Percentiles rank a stretch among this genome's conserved stretches.
Conservation (phyloP, 1,140 invertebrate species). For the Euwallacea similis region DNA sequence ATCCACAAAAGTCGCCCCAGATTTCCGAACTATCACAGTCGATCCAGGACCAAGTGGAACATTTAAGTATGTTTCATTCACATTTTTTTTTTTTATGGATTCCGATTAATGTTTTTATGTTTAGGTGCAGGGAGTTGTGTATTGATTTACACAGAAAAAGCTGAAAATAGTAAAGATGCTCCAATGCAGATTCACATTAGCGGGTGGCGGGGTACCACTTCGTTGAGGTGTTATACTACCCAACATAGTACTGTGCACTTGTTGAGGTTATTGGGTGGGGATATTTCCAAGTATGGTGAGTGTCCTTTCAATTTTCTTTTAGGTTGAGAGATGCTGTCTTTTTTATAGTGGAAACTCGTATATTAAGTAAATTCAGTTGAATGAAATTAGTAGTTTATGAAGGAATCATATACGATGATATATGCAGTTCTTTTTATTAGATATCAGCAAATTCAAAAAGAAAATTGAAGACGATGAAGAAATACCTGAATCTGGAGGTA, state of each 20-base stretch:
- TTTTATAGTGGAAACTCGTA: no score
- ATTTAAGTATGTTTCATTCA: slow-evolving; percentile 61
- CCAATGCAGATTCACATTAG: slow-evolving; percentile 71
- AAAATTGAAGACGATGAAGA: background rate
- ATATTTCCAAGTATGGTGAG: slow-evolving; percentile 77
- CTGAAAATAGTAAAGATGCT: slow-evolving; percentile 50
- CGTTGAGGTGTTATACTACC: slow-evolving; percentile 83
- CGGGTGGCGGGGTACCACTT: slow-evolving; percentile 88
- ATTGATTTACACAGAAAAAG: slow-evolving; percentile 66
- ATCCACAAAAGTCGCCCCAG: slow-evolving; percentile 72
- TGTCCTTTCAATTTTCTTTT: background rate
- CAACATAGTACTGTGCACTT: slow-evolving; percentile 82
- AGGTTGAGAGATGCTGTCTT: no score
- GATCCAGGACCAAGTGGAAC: slow-evolving; percentile 66
- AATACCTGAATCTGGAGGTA: background rate
- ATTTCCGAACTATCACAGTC: slow-evolving; percentile 64
- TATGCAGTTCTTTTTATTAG: background rate
- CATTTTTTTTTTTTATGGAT: background rate
- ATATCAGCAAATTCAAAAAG: background rate
- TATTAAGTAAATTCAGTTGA: no score
- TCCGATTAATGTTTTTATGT: slow-evolving; percentile 21
- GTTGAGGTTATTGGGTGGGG: slow-evolving; percentile 78
- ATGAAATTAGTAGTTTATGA: no score
- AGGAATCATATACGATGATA: no score
- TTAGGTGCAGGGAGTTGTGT: slow-evolving; percentile 76